A percentile compares a stretch with the other conserved stretches of the same genome.
These are phyloP conservation scores for Sipha maydis DNA, from an alignment of 2,888 invertebrate species.

Conservation along the genomic window DNA sequence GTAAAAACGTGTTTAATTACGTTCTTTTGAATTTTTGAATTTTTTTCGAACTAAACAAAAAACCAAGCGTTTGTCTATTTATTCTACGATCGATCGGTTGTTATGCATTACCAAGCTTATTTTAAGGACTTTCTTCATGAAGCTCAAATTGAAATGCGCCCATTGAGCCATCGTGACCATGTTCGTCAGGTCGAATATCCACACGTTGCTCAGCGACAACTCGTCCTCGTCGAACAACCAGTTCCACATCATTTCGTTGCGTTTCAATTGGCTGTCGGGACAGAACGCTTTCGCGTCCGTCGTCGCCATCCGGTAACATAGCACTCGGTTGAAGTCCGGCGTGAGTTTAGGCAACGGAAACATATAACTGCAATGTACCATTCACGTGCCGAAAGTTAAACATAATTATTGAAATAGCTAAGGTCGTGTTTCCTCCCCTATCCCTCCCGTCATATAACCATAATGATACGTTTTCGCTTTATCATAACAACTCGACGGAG, in stretches of 20 bases:
- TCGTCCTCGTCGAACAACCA: constrained; percentile 37
- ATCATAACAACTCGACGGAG: too few relatives aligned
- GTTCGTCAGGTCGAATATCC: constrained; percentile 49
- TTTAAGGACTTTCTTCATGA: constrained; percentile 54
- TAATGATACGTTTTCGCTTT: too few relatives aligned
- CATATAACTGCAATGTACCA: constrained; percentile 7
- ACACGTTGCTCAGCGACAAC: constrained; percentile 24
- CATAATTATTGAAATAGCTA: too few relatives aligned
- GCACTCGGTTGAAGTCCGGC: constrained; percentile 26
- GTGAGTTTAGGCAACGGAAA: constrained; percentile 53
- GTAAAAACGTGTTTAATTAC: too few relatives aligned
- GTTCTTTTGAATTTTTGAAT: too few relatives aligned
- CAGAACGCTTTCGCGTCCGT: constrained; percentile 34
- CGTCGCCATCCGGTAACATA: constrained; percentile 36
- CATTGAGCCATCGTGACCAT: constrained; percentile 47
- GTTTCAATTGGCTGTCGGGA: constrained; percentile 32
- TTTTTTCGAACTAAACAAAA: too few relatives aligned
- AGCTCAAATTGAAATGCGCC: constrained; percentile 46
- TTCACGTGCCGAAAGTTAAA: too few relatives aligned
- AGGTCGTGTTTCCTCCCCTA: too few relatives aligned
- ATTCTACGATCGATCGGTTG: background rate
- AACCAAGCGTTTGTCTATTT: background rate
- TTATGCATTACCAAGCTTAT: constrained; percentile 29
- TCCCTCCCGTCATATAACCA: too few relatives aligned
- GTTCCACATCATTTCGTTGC: constrained; percentile 56